Evolutionary conservation across 2,888 invertebrate genomes (phyloP), one percentile per base, ranked within the genome.

Genomic region (Cryptus viduatorius): DNA sequence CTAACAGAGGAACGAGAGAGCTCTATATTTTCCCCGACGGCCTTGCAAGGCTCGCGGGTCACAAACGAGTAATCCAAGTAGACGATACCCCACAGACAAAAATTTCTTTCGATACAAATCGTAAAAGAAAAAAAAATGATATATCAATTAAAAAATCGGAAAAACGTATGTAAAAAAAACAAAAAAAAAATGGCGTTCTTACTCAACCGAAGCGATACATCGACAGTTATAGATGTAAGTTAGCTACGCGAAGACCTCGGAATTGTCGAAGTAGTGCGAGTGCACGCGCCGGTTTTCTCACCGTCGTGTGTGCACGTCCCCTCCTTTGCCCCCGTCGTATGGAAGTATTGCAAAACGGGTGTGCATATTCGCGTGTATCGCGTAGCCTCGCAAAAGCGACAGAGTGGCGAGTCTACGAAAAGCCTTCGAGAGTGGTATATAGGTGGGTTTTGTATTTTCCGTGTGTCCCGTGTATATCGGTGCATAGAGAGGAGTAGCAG

Each of bases 201-300:
- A 24, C 29, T 12, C 61, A 12, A 29, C 5, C 31, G n/a, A 12
- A 12, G 4, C 16, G 7, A 19, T 56, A 37, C 46, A 78, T 78
- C 59, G 29, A 46, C 61, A 61, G 75, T 75, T 48, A 75, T 75
- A 75, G 64, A 75, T 64, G 75, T 31, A 48, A 69, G 24, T 10
- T 37, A 14, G 14, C 10, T 8, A 14, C 31, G 48, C 42, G 75
- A 84, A 37, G 84, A 82, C 84, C 84, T 84, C 82, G 84, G 48
- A 76, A 76, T 69, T 72, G n/a, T 50, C 68, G 53, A 59, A 73
- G 73, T 81, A 53, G 84, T 75, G 82, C 69, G 44, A 79, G 81
- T 82, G 84, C 84, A 84, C 84, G 84, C 82, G 84, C 84, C 82
- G 84, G 29, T 75, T 84, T 84, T 82, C 73, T 75, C 78, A 82